Conservation (phyloP, 2,113 vertebrate genomes). For the Phodopus roborovskii region DNA sequence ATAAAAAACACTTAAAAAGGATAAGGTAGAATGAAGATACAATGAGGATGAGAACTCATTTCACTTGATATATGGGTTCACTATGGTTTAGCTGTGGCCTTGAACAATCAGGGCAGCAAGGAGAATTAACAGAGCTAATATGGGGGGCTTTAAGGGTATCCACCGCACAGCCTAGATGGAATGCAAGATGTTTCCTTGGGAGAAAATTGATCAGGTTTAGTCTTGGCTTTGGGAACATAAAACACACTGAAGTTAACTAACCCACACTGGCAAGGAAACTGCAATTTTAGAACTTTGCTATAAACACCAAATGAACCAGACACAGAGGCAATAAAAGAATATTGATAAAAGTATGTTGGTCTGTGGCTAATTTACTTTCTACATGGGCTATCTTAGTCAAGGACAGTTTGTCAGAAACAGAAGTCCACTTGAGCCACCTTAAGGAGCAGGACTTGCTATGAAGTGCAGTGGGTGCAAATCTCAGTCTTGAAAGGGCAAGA, state of each 20-base stretch:
- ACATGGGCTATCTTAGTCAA: neutral
- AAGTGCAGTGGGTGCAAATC: neutral
- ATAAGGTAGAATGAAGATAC: neutral
- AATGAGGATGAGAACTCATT: neutral
- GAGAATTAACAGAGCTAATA: neutral
- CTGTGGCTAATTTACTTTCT: slow-evolving; percentile 3
- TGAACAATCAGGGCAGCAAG: neutral
- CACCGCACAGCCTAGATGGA: too few relatives aligned
- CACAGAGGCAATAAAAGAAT: neutral
- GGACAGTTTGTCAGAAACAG: neutral
- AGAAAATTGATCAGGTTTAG: slow-evolving; percentile 25
- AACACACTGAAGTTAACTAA: slow-evolving; percentile 26
- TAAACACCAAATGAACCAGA: slow-evolving; percentile 19
- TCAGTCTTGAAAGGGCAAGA: neutral
- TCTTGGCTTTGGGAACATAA: slow-evolving; percentile 1
- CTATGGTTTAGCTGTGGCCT: neutral
- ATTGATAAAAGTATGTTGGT: neutral
- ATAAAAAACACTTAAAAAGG: neutral
- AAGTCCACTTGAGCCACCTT: neutral
- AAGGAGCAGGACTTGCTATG: neutral
- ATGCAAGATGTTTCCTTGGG: neutral
- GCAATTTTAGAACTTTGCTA: slow-evolving; percentile 20
- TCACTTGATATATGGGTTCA: neutral
- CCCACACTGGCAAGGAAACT: neutral
- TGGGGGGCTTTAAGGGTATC: fast-evolving